These are phyloP conservation scores for Cuniculus paca DNA, from an alignment of 2,797 vertebrate genomes.

Conservation along the genomic window DNA sequence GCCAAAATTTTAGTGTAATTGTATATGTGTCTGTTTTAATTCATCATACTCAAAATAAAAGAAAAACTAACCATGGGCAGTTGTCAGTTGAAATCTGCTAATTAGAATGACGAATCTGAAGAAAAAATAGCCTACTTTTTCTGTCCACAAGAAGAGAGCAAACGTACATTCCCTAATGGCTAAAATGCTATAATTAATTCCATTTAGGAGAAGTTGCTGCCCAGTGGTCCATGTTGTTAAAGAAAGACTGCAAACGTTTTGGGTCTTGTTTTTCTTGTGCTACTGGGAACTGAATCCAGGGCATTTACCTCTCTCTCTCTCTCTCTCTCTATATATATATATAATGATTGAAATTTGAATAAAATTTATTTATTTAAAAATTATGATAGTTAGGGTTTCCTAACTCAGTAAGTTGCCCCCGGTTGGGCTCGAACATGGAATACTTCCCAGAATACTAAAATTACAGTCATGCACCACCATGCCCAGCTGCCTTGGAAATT, in stretches of 20 bases:
- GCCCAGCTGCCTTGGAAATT: slow-evolving; percentile 45
- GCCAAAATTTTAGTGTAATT: background rate
- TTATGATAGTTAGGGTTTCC: too few species aligned
- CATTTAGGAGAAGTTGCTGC: background rate
- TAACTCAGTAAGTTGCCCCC: background rate
- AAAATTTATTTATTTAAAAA: too few species aligned
- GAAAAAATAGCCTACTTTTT: background rate
- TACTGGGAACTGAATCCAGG: background rate
- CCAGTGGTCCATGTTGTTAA: background rate
- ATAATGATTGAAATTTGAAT: too few species aligned
- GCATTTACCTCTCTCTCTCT: background rate
- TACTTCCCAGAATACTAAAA: background rate
- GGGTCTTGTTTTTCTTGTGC: background rate
- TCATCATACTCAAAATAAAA: background rate
- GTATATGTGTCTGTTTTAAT: background rate
- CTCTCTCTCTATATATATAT: too few species aligned
- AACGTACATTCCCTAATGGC: background rate
- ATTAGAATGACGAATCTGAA: slow-evolving; percentile 17
- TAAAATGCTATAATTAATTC: background rate
- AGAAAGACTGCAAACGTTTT: background rate
- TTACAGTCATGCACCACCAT: background rate
- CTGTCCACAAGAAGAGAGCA: background rate
- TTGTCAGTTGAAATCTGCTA: background rate
- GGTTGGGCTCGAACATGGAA: background rate
- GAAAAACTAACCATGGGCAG: background rate